These are phyloP conservation scores for Bombycilla garrulus DNA, from an alignment of 2,113 vertebrate species.

Conservation along the genomic window DNA sequence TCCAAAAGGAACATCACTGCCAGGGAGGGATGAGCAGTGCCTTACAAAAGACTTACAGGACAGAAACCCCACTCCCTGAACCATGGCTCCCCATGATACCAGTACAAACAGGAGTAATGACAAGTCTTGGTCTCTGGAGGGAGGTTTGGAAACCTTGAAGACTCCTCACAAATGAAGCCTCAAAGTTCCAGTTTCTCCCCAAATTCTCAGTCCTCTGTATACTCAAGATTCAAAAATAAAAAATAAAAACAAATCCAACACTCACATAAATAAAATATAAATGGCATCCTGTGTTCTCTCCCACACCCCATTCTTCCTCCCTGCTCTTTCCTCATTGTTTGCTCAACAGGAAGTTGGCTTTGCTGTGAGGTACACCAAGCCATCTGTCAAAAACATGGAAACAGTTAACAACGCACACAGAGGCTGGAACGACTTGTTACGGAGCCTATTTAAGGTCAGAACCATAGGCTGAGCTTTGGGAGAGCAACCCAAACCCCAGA, in stretches of 20 bases:
- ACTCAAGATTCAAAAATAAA: not conserved
- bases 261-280: conserved; percentile 52
- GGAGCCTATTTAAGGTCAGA: not conserved
- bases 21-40: not conserved
- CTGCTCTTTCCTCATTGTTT: conserved; percentile 56
- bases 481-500: conserved; percentile 15
- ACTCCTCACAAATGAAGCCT: not conserved
- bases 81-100: not conserved
- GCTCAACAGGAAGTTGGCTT: conserved; percentile 67
- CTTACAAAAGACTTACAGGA: not conserved
- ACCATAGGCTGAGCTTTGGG: not conserved
- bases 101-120: not conserved
- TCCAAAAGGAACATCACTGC: not conserved
- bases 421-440: conserved; percentile 29
- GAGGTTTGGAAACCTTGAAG: not conserved
- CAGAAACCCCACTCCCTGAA: not conserved
- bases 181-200: not conserved
- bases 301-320: conserved; percentile 51
- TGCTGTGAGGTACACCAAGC: conserved; percentile 42
- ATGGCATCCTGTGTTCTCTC: conserved; percentile 52
- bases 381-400: conserved; percentile 68
- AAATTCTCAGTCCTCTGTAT: not conserved
- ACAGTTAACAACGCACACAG: conserved; percentile 19
- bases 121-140: not conserved
- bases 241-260: not conserved